phyloP scores from a whole-genome alignment of 1,140 invertebrate genomes.

The Drosophila bocqueti region DNA sequence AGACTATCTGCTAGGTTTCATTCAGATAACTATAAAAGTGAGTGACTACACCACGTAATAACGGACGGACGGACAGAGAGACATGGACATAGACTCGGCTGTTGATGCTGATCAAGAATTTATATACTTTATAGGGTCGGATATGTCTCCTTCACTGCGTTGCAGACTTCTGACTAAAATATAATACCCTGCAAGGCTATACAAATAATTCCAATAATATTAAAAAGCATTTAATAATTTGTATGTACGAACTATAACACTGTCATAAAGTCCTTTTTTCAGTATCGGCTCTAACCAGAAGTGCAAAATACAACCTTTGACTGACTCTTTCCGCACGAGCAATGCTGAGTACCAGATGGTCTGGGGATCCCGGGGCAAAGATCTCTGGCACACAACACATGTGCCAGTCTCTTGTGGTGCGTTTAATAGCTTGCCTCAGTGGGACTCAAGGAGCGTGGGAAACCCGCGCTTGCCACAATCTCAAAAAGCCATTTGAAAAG shows the following conservation, averaged over 20 bases:
- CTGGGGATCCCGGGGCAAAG: slow-evolving; percentile 6
- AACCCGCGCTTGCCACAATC: slow-evolving; percentile 68
- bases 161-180: too few relatives aligned
- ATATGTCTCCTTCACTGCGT: too few relatives aligned
- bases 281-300: neutral
- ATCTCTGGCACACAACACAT: slow-evolving; percentile 41
- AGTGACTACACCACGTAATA: too few relatives aligned
- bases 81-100: too few relatives aligned
- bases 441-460: slow-evolving; percentile 69
- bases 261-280: neutral
- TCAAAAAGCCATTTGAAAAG: slow-evolving; percentile 55
- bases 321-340: slow-evolving; percentile 15
- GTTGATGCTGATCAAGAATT: too few relatives aligned
- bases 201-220: too few relatives aligned
- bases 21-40: too few relatives aligned
- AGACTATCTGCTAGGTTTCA: too few relatives aligned
- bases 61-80: too few relatives aligned
- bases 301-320: neutral
- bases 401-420: slow-evolving; percentile 24
- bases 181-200: too few relatives aligned
- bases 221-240: neutral
- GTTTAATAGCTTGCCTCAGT: slow-evolving; percentile 31
- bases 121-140: too few relatives aligned
- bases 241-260: neutral
- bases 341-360: slow-evolving; percentile 6